Conservation (phyloP, 1,140 invertebrate genomes). For the Zophobas atratus region DNA sequence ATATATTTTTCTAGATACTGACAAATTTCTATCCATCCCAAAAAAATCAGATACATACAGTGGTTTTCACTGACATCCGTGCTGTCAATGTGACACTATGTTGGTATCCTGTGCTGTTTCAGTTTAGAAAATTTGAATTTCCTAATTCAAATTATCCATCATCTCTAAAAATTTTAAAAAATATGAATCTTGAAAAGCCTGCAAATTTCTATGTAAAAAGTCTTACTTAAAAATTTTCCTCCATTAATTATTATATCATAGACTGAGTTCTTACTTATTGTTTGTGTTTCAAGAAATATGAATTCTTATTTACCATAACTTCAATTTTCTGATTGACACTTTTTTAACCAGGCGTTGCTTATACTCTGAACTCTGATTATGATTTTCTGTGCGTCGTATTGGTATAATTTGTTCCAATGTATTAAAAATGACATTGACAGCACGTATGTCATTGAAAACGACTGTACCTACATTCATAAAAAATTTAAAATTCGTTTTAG, state of each 20-base stretch:
- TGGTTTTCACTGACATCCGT: neutral
- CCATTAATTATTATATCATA: neutral
- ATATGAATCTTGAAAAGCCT: neutral
- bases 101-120: too few species aligned
- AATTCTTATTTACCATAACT: neutral
- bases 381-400: too few species aligned
- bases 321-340: neutral
- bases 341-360: neutral
- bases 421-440: too few species aligned
- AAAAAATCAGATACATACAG: neutral
- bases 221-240: slow-evolving; percentile 1
- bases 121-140: too few species aligned
- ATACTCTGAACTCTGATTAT: neutral
- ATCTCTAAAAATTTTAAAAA: neutral
- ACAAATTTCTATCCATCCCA: neutral
- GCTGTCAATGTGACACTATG: too few species aligned
- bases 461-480: too few species aligned
- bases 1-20: neutral
- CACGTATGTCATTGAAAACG: too few species aligned
- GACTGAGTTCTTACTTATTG: slow-evolving; percentile 2
- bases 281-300: slow-evolving; percentile 1
- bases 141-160: neutral
- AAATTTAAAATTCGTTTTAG: too few species aligned
- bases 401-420: too few species aligned
- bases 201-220: neutral